Percentiles rank a stretch among this genome's conserved stretches.
These are phyloP conservation scores for Petrocephalus microphthalmus DNA, from an alignment of 2,113 vertebrate species.

Conservation along the genomic window DNA sequence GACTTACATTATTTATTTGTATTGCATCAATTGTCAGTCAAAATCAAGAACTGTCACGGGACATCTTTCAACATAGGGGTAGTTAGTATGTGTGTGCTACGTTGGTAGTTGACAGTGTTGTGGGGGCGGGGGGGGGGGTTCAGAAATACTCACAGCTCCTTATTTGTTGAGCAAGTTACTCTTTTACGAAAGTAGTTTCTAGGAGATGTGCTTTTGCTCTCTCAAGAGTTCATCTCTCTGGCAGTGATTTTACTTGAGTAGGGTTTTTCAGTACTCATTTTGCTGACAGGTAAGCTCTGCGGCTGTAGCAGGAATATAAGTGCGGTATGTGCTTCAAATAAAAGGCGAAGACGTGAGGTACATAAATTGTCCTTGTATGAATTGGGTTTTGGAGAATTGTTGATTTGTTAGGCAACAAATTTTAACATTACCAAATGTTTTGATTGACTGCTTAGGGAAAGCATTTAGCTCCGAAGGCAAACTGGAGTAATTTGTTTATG, in stretches of 20 bases:
- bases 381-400: neutral
- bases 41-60: neutral
- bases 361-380: neutral
- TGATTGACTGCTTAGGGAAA: neutral
- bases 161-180: neutral
- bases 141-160: neutral
- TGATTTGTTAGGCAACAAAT: neutral
- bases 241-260: neutral
- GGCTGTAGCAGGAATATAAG: neutral
- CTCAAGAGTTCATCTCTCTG: neutral
- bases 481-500: neutral
- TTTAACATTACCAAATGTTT: slow-evolving; percentile 17
- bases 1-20: neutral
- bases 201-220: neutral
- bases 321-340: neutral
- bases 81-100: neutral
- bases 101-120: neutral
- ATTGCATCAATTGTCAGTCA: neutral
- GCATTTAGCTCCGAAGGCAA: neutral
- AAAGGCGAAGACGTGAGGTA: neutral
- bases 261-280: neutral
- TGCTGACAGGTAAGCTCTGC: neutral
- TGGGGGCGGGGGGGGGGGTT: neutral
- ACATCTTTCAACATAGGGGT: neutral
- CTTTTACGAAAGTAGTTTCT: neutral